Evolutionary conservation across 1,140 invertebrate genomes (phyloP), one percentile per base, ranked within the genome.

Genomic region (Drosophila rufa): DNA sequence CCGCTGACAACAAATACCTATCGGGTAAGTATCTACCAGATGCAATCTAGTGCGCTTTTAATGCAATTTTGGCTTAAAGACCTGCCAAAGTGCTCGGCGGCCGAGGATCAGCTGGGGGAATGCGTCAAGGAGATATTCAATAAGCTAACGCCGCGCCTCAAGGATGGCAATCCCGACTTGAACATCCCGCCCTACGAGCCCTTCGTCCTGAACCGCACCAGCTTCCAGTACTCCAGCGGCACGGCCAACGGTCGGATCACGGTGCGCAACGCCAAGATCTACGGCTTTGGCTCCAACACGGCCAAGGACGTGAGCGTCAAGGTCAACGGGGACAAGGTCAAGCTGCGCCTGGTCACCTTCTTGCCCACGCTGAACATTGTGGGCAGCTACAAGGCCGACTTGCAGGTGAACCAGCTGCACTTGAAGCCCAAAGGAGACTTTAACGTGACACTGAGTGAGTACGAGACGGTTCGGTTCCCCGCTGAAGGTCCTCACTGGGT

Each of bases 351-450:
- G 2, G n/a, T 74, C 4, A 45, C 66, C 2, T 42, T 45, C 6
- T 17, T 92, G 53, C 92, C 92, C 27, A 71, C 69, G n/a, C 42
- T 93, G 58, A 81, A 58, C 22, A 74, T 90, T 42, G 53, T 80
- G 19, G 92, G 92, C 25, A 83, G 76, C 22, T 93, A 93, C 60
- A 93, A 92, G 67, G 92, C 87, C 11, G 89, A 92, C 40, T 45
- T 93, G 47, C 57, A 56, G n/a, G 71, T 93, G 2, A 93, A 92
- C 70, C 68, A 80, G 56, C 59, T 93, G 30, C 80, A 82, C 3
- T 27, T 93, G 19, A 87, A 91, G 43, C 91, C 92, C 45, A 87
- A 89, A 40, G 92, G 92, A 11, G 74, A 76, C 5, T 93, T 93
- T 45, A 93, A 93, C 51, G 60, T 93, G 8, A 89, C 92, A 22